Evolutionary conservation across 2,113 vertebrate genomes (phyloP), one percentile per base, ranked within the genome.

Genomic region (Synodontis membranacea): DNA sequence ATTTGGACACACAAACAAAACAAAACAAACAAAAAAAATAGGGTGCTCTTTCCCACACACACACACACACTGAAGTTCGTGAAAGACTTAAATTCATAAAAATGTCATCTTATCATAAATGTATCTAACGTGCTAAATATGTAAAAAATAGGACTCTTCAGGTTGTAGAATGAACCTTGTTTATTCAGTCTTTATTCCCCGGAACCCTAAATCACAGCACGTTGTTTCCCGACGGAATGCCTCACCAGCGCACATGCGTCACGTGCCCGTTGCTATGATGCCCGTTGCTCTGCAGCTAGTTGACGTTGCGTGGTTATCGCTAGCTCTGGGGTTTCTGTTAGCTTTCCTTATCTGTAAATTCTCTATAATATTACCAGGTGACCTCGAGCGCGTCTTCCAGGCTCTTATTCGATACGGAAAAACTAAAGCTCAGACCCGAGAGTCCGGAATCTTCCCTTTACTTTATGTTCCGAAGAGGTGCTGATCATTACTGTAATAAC

Each of bases 331-430:
- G 28, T 96, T 96, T 86, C 70, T 94, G 0, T 6, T 80, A 1
- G 93, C 94, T 12, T 90, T 93, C 21, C 88, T 50, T 17, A 34
- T 86, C 0, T 92, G 93, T 85, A 92, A 80, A 50, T 9, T 90
- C 3, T 91, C 82, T 1, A 1, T 70, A 2, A 19, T 37, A 6
- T 23, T 91, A 0, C 91, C 86, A 8, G 66, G 17, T 19, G 64
- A 11, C 76, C 42, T 82, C 10, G 66, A 92, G 46, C 6, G 89
- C 5, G 60, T 95, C 23, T 94, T 95, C 75, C 93, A 96, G 89
- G 93, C 95, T 86, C 89, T 95, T 5, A 92, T 96, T 78, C 80
- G 95, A 0, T 96, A 95, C 82, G 95, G 95, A 34, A 95, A 96
- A 91, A 96, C 95, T 0, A 96, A 95, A 87, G 86, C 91, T 37